A percentile compares a stretch with the other conserved stretches of the same genome.
Conservation (phyloP, 2,888 invertebrate species). For the Acrocera orbiculus region DNA sequence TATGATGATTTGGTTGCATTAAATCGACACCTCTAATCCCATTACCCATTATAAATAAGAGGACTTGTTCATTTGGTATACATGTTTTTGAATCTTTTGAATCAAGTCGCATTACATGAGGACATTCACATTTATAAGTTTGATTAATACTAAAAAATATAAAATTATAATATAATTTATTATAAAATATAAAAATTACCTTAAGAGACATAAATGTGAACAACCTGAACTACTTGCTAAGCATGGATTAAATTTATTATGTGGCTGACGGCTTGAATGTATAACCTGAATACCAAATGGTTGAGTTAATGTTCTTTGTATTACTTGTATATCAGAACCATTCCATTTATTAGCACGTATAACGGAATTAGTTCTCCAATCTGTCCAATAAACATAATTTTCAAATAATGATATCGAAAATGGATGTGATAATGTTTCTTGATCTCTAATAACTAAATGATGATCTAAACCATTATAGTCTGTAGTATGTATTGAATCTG, state of each 20-base stretch:
- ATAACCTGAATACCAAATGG: slow-evolving; percentile 80
- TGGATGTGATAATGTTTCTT: slow-evolving; percentile 65
- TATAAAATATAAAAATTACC: slow-evolving; percentile 13
- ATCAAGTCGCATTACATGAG: slow-evolving; percentile 67
- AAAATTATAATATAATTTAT: not conserved
- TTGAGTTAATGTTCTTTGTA: slow-evolving; percentile 69
- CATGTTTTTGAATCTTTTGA: slow-evolving; percentile 36
- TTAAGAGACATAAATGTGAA: slow-evolving; percentile 64
- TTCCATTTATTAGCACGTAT: slow-evolving; percentile 79
- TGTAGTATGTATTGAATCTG: slow-evolving; percentile 72
- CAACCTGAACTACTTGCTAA: slow-evolving; percentile 52
- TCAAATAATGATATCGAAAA: slow-evolving; percentile 78
- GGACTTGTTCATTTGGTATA: slow-evolving; percentile 57
- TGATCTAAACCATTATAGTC: slow-evolving; percentile 62
- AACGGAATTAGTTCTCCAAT: slow-evolving; percentile 79
- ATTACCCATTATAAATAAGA: slow-evolving; percentile 55
- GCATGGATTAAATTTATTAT: slow-evolving; percentile 42
- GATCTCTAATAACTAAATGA: slow-evolving; percentile 43
- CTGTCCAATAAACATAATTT: slow-evolving; percentile 82
- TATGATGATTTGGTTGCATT: slow-evolving; percentile 53
- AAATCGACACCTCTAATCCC: slow-evolving; percentile 74
- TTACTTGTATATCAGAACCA: slow-evolving; percentile 54
- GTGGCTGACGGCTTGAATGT: slow-evolving; percentile 58
- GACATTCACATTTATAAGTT: slow-evolving; percentile 60
- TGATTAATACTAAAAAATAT: slow-evolving; percentile 33